Evolutionary conservation across 2,888 invertebrate species (phyloP).

Genomic region (Erannis defoliaria): DNA sequence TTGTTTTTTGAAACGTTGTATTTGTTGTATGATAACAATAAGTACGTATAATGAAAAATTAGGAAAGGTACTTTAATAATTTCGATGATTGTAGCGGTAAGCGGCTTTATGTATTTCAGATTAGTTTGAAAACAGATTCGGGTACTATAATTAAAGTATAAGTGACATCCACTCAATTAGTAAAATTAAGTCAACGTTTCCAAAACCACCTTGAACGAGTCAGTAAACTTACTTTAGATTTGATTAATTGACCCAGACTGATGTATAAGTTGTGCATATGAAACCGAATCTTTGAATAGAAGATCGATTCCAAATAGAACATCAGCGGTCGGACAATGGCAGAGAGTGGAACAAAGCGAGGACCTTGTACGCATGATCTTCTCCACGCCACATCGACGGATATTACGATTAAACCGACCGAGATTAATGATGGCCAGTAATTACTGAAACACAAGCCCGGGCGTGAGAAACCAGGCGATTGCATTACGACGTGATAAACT

Average conservation of each 20-base stretch:
- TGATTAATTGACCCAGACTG: constrained; percentile 21
- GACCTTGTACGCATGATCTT: constrained; percentile 60
- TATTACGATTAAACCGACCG: constrained; percentile 57
- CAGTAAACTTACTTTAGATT: constrained; percentile 6
- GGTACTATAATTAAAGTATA: neutral
- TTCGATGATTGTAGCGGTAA: no score
- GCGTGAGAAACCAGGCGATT: constrained; percentile 60
- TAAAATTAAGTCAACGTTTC: neutral
- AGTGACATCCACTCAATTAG: neutral
- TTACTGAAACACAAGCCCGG: constrained; percentile 53
- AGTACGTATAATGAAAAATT: neutral
- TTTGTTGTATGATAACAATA: neutral
- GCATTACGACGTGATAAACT: constrained; percentile 55
- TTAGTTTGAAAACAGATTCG: neutral
- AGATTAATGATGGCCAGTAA: constrained; percentile 64
- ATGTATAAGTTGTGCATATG: neutral
- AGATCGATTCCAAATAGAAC: constrained; percentile 46
- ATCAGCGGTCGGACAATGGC: constrained; percentile 55
- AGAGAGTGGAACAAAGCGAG: constrained; percentile 52
- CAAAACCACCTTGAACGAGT: constrained; percentile 8
- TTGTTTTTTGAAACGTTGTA: neutral
- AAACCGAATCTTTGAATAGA: constrained; percentile 20
- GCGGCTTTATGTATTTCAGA: neutral
- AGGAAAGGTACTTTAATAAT: neutral
- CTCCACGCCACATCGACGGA: constrained; percentile 53